These are phyloP conservation scores for Lerista edwardsae DNA, from an alignment of 2,797 vertebrate genomes.

Conservation along the genomic window DNA sequence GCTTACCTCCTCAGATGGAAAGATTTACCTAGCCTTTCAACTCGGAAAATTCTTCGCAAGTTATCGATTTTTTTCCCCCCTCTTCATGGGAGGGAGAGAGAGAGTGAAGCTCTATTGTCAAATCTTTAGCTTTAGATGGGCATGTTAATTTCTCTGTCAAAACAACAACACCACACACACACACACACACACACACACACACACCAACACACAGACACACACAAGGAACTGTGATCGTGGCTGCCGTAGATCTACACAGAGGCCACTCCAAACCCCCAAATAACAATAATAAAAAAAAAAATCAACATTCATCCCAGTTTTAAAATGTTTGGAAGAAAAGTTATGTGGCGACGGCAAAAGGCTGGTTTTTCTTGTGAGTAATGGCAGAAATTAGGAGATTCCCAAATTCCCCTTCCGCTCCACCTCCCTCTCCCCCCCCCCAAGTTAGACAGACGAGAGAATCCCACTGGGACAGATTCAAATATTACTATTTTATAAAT, in stretches of 20 bases:
- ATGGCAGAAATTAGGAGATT: conserved; percentile 59
- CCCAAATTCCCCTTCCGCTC: conserved; percentile 32
- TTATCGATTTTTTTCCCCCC: conserved; percentile 35
- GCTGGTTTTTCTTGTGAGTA: conserved; percentile 42
- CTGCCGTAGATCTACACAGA: conserved; percentile 54
- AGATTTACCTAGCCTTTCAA: conserved; percentile 76
- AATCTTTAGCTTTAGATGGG: conserved; percentile 61
- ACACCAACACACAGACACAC: not conserved
- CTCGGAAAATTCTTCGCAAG: conserved; percentile 62
- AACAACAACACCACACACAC: not conserved
- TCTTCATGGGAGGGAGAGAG: conserved; percentile 23
- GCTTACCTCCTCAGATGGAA: conserved; percentile 70
- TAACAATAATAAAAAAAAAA: not conserved
- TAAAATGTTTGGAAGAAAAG: conserved; percentile 5
- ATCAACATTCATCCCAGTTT: conserved; percentile 36
- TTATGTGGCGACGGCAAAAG: conserved; percentile 40
- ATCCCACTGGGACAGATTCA: conserved; percentile 59
- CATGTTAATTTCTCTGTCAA: conserved; percentile 74
- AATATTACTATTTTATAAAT: conserved; percentile 42
- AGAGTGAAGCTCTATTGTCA: conserved; percentile 64
- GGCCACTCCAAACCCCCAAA: conserved; percentile 44
- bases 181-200: not conserved
- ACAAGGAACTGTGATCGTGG: conserved; percentile 53
- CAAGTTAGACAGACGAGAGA: conserved; percentile 2
- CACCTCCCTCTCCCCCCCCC: not conserved